These are phyloP conservation scores for Keiferia lycopersicella DNA, from an alignment of 2,888 invertebrate species.

Conservation along the genomic window DNA sequence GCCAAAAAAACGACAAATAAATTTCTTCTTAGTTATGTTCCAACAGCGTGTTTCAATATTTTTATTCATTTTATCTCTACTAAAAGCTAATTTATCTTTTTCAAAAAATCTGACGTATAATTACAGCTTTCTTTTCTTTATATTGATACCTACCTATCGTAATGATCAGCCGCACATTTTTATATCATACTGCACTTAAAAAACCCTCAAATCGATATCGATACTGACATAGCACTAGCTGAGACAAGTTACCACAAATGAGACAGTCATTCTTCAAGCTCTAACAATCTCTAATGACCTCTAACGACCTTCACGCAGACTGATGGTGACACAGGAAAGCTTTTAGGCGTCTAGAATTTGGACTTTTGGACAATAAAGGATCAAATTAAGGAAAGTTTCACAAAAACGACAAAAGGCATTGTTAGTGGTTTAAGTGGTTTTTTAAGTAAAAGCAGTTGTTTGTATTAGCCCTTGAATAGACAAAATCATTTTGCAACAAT, in stretches of 20 bases:
- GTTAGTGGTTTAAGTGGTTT: background rate
- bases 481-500: too few species aligned
- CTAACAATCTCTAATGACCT: background rate
- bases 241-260: background rate
- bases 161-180: too few species aligned
- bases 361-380: background rate
- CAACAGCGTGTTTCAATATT: too few species aligned
- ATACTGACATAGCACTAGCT: background rate
- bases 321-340: constrained; percentile 13
- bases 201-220: too few species aligned
- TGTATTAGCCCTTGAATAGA: background rate
- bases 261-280: constrained; percentile 11
- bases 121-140: too few species aligned
- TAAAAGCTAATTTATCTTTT: too few species aligned
- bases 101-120: too few species aligned
- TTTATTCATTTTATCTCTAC: too few species aligned
- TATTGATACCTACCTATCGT: too few species aligned
- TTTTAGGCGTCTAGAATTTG: constrained; percentile 18
- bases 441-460: background rate
- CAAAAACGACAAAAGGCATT: background rate
- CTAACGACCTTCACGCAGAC: background rate
- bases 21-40: too few species aligned
- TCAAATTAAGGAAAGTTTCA: background rate
- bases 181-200: too few species aligned
- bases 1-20: too few species aligned